A percentile compares a stretch with the other conserved stretches of the same genome.
Evolutionary conservation across 1,140 invertebrate species (phyloP).

Genomic region (Neodiprion fabricii): DNA sequence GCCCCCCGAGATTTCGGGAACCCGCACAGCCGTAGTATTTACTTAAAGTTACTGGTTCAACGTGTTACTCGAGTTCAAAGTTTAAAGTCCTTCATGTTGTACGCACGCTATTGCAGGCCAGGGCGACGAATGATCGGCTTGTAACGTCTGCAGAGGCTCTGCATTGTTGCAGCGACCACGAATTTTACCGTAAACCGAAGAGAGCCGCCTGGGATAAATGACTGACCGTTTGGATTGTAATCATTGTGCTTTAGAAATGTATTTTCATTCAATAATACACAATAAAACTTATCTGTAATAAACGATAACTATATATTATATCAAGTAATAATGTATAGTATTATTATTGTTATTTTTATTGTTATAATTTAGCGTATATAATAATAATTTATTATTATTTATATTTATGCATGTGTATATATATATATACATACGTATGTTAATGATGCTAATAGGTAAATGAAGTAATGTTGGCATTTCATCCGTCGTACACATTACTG

Average conservation of each 20-base stretch:
- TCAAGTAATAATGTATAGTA: background rate
- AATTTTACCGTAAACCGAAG: no score
- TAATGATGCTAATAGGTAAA: background rate
- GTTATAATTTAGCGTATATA: background rate
- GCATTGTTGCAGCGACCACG: no score
- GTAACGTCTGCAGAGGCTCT: no score
- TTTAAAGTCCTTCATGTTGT: no score
- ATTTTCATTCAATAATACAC: constrained; percentile 16
- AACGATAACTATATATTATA: constrained; percentile 13
- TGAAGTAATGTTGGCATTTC: constrained; percentile 7
- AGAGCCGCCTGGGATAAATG: background rate
- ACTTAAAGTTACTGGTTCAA: no score
- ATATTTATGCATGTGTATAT: background rate
- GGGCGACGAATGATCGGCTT: no score
- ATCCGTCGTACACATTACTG: constrained; percentile 1
- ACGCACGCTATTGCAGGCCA: no score
- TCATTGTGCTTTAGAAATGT: constrained; percentile 18
- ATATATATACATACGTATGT: background rate
- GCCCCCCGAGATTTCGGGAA: no score
- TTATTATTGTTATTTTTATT: background rate
- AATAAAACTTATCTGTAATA: constrained; percentile 15
- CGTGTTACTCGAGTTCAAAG: no score
- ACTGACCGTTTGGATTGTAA: constrained; percentile 4
- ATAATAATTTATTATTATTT: background rate
- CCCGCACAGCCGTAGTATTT: no score